phyloP scores from a whole-genome alignment of 2,797 vertebrate species.

The Crypturellus tataupa region DNA sequence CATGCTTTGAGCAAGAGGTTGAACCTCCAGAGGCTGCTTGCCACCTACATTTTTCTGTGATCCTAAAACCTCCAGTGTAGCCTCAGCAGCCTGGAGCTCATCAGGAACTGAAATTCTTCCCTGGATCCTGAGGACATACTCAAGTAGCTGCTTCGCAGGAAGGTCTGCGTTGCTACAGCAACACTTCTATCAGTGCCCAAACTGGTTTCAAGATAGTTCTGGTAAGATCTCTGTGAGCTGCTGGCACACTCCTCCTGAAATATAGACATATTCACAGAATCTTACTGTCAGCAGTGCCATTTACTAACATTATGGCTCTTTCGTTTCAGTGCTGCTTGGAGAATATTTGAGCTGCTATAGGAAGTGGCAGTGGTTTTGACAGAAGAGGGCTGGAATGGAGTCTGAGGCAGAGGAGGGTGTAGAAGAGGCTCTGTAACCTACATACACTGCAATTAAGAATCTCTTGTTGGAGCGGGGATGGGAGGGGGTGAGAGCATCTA shows the following conservation, averaged over 20 bases:
- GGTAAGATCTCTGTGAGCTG: accelerated
- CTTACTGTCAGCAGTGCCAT: neutral
- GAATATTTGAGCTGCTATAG: neutral
- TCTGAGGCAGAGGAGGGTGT: neutral
- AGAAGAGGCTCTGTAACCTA: neutral
- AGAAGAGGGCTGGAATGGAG: neutral
- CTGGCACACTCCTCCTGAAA: neutral
- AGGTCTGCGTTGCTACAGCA: constrained; percentile 8
- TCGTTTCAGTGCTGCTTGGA: neutral
- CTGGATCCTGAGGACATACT: neutral
- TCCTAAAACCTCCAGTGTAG: neutral
- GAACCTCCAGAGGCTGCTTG: neutral
- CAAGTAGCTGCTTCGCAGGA: neutral
- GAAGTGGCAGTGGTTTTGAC: neutral
- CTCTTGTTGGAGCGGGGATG: neutral
- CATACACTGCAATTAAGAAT: neutral
- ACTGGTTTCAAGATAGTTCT: neutral
- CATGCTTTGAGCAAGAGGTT: neutral
- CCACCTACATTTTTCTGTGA: neutral
- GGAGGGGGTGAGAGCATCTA: neutral
- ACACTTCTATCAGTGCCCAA: neutral
- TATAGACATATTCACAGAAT: neutral
- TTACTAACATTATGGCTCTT: neutral
- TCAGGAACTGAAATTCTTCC: neutral
- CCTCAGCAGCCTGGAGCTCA: neutral